Conservation (phyloP, 2,888 invertebrate species). For the Ferrisia virgata region DNA sequence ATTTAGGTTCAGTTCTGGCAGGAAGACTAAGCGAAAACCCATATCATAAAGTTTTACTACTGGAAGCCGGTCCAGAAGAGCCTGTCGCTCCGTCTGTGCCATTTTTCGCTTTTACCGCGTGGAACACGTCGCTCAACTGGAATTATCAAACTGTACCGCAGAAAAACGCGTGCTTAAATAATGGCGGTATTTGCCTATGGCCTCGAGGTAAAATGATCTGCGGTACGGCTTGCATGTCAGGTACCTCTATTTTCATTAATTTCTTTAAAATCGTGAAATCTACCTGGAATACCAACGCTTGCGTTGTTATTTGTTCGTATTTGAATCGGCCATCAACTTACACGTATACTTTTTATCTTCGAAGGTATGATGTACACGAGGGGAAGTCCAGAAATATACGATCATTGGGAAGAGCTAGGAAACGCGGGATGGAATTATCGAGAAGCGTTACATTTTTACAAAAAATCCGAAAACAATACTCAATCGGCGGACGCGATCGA, state of each 20-base stretch:
- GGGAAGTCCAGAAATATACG: constrained; percentile 67
- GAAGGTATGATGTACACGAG: constrained; percentile 60
- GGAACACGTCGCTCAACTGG: constrained; percentile 56
- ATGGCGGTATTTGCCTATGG: constrained; percentile 55
- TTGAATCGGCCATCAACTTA: no score
- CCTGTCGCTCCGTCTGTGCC: constrained; percentile 55
- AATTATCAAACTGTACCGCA: constrained; percentile 57
- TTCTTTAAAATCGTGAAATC: background rate
- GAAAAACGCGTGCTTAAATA: constrained; percentile 51
- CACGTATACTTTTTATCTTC: background rate
- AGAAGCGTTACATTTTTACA: constrained; percentile 54
- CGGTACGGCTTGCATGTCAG: constrained; percentile 50
- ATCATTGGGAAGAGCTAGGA: constrained; percentile 62
- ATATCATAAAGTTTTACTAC: constrained; percentile 53
- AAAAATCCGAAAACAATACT: constrained; percentile 54
- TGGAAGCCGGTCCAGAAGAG: constrained; percentile 57
- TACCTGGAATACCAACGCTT: background rate
- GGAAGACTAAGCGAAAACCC: constrained; percentile 56
- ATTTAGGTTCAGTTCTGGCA: constrained; percentile 57
- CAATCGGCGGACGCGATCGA: constrained; percentile 51
- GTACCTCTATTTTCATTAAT: background rate
- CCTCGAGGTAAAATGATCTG: constrained; percentile 55
- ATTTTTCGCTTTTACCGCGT: constrained; percentile 53
- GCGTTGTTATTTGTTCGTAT: no score
- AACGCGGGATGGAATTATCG: constrained; percentile 59